phyloP scores from a whole-genome alignment of 2,113 vertebrate species.

The Atrichornis clamosus region DNA sequence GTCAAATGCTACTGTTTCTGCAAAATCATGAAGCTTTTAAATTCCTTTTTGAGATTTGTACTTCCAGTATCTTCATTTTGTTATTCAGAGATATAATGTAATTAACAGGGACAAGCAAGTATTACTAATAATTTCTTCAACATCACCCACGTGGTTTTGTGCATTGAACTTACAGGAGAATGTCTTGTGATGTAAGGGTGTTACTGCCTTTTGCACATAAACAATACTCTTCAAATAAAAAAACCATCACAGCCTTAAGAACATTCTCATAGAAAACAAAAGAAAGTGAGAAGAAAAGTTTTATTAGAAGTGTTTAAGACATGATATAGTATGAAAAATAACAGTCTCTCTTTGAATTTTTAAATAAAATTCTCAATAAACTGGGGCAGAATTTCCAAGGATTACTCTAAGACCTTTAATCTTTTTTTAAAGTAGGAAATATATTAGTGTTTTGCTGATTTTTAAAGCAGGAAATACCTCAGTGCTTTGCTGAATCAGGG shows the following conservation, averaged over 20 bases:
- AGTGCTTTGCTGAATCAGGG: conserved; percentile 55
- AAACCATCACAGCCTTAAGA: background rate
- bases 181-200: background rate
- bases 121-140: background rate
- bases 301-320: background rate
- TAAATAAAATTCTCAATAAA: conserved; percentile 35
- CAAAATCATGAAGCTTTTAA: background rate
- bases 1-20: background rate
- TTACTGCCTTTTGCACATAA: background rate
- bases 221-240: background rate
- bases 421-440: conserved; percentile 46
- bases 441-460: conserved; percentile 50
- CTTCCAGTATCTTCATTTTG: background rate
- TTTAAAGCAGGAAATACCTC: conserved; percentile 42
- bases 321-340: background rate
- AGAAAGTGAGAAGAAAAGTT: background rate
- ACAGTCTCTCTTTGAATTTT: background rate
- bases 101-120: background rate
- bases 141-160: background rate
- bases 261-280: background rate
- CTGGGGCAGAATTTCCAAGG: conserved; percentile 39
- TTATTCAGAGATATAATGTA: background rate
- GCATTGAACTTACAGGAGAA: background rate
- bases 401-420: conserved; percentile 59
- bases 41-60: background rate